Evolutionary conservation across 2,113 vertebrate genomes (phyloP).

Genomic region (Sinocyclocheilus maitianheensis): DNA sequence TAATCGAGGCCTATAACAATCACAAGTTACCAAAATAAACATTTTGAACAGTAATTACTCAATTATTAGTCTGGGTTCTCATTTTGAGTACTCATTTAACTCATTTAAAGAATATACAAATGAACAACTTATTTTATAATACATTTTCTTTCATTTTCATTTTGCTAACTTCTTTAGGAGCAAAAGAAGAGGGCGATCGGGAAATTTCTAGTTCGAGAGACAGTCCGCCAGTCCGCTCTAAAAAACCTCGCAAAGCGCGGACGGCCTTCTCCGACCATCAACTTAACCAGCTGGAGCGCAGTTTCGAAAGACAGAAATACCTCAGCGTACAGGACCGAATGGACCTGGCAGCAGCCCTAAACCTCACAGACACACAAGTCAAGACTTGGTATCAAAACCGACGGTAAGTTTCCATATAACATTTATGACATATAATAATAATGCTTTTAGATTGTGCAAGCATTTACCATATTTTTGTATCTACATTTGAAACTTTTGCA

Average conservation of each 20-base stretch:
- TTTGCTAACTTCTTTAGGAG: slow-evolving; percentile 71
- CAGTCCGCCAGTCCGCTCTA: slow-evolving; percentile 90
- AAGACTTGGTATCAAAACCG: slow-evolving; percentile 97
- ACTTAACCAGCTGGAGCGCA: slow-evolving; percentile 95
- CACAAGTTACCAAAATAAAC: neutral
- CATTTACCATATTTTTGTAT: neutral
- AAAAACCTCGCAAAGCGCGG: slow-evolving; percentile 96
- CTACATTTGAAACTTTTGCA: neutral
- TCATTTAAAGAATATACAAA: neutral
- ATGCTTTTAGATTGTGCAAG: neutral
- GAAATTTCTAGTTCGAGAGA: slow-evolving; percentile 97
- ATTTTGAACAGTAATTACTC: neutral
- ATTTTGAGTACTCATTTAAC: neutral
- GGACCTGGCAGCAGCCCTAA: slow-evolving; percentile 95
- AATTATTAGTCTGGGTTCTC: neutral
- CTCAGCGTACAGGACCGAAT: slow-evolving; percentile 98
- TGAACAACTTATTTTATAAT: neutral
- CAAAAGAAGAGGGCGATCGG: slow-evolving; percentile 94
- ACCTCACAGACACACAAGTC: slow-evolving; percentile 94
- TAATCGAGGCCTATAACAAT: neutral
- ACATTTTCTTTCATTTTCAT: neutral
- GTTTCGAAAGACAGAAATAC: slow-evolving; percentile 98
- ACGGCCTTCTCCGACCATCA: slow-evolving; percentile 98
- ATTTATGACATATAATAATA: slow-evolving; percentile 17
- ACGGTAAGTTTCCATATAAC: slow-evolving; percentile 73